phyloP scores from a whole-genome alignment of 2,113 vertebrate genomes.

The Trachemys scripta region DNA sequence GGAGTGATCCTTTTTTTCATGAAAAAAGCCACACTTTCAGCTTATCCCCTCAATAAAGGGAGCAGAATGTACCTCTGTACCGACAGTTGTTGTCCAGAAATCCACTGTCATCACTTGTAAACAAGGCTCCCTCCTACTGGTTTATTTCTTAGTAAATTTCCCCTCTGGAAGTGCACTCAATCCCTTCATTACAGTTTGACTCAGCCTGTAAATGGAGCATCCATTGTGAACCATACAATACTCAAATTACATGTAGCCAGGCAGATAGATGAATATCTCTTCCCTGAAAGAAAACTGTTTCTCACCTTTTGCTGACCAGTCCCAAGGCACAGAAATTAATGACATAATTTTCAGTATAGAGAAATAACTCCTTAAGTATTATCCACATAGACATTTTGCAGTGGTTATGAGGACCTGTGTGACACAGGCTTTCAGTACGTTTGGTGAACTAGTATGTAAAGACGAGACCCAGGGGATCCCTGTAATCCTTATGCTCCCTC shows the following conservation, averaged over 20 bases:
- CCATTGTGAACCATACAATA: background rate
- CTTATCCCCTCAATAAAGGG: too few species aligned
- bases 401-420: background rate
- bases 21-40: too few species aligned
- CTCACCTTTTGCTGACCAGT: background rate
- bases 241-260: background rate
- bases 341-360: background rate
- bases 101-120: too few species aligned
- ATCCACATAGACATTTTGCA: background rate
- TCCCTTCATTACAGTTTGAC: background rate
- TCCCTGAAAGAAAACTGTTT: background rate
- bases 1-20: too few species aligned
- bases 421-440: background rate
- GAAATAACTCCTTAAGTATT: background rate
- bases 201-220: background rate
- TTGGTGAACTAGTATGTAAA: background rate
- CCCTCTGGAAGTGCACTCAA: background rate
- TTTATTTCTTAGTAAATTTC: background rate
- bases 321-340: background rate
- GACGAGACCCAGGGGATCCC: background rate
- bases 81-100: too few species aligned
- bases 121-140: background rate
- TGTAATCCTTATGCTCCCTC: background rate
- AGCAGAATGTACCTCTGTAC: too few species aligned
- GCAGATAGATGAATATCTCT: background rate